Base-by-base conservation (phyloP, 2,888 invertebrate genomes). In the Netelia inedita region DNA sequence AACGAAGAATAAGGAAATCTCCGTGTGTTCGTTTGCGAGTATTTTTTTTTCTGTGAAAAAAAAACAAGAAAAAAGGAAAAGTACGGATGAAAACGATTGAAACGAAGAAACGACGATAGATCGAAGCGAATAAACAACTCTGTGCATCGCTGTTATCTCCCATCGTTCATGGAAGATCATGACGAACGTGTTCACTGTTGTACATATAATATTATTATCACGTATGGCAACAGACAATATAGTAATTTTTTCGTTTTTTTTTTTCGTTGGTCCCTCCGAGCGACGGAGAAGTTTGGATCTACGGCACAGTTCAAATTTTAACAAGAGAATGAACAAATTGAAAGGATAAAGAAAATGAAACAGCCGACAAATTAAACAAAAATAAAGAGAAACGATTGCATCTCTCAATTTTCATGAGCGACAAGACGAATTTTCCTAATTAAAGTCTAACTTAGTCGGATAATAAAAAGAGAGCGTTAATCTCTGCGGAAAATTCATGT, bases 161-260 rank as follows among this genome's bases (percentile, higher is more conserved):
- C 85, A 87, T 88, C 85, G 79, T 89, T 85, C 80, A 82, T 87
- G 89, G 89, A 88, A 86, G 89, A 88, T 92, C 80, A 87, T 86
- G 86, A 92, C 88, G 88, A 88, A 92, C 91, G 92, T 92, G 92
- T 92, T 92, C 92, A 92, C 87, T 88, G 91, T 90, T 89, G 89
- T 84, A 88, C 88, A 87, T 90, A 87, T 85, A 87, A 61, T 46
- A 43, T 61, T 46, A 43, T 61, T 85, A 79, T 76, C 78, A 69
- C 65, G 85, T 88, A 88, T 88, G 88, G 76, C 89, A 87, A 88
- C 88, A 86, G 86, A 89, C 85, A 88, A 89, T 86, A 79, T 88
- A 89, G 88, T 88, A 85, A 87, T 88, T 89, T 88, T 68, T 28
- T 50, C 10, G 2, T 28, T 28, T 1, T 28, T 28, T 28, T 28